phyloP scores from a whole-genome alignment of 2,113 vertebrate genomes.

The Chiloscyllium plagiosum region DNA sequence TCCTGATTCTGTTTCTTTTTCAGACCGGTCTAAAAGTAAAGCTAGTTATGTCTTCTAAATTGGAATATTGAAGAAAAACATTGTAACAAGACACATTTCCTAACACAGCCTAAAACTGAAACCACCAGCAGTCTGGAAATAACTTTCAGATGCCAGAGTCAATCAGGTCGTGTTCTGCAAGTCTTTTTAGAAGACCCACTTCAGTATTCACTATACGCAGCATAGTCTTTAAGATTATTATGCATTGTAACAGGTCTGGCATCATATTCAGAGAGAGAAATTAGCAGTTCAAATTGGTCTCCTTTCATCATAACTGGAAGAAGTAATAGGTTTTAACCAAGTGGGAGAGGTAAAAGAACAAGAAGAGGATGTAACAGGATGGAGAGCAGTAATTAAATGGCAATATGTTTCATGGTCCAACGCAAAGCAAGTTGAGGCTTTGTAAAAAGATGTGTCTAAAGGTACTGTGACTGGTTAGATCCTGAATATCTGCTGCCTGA shows the following conservation, averaged over 20 bases:
- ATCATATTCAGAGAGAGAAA: background rate
- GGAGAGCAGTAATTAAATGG: background rate
- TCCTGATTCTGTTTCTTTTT: background rate
- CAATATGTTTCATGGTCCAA: background rate
- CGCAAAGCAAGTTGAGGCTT: background rate
- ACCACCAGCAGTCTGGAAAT: background rate
- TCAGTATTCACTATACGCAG: background rate
- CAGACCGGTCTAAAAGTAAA: background rate
- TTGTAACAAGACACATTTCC: background rate
- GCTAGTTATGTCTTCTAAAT: background rate
- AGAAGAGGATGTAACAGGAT: background rate
- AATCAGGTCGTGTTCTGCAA: background rate
- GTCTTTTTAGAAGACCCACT: background rate
- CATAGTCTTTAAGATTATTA: background rate
- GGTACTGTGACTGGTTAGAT: background rate
- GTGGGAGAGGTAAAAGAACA: background rate
- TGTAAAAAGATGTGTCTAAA: background rate
- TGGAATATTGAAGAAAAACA: slow-evolving; percentile 17
- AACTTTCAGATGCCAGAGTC: slow-evolving; percentile 2
- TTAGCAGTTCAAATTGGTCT: background rate
- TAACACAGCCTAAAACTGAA: background rate
- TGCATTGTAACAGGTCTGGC: background rate
- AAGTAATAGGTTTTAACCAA: background rate
- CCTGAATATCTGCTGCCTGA: background rate
- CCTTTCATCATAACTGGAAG: background rate